Base-by-base conservation (phyloP, 2,113 vertebrate genomes). In the Salvelinus sp. region DNA sequence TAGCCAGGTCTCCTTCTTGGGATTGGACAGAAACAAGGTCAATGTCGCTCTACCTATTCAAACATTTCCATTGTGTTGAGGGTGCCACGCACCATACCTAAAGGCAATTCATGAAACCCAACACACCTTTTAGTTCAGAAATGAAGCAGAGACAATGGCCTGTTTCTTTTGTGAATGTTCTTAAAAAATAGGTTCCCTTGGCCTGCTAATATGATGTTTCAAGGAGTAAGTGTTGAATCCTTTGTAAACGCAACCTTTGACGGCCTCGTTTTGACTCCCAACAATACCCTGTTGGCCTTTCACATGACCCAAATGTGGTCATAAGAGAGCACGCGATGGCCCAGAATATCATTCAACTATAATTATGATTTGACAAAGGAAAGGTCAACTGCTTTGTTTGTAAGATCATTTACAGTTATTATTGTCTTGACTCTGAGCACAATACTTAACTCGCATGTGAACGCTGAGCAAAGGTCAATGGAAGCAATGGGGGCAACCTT, bases 21-120 rank as follows among this genome's bases (percentile, higher is more conserved):
- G 79, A 79, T 81, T 75, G 76, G 78, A 73, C 54, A 76, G 73
- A 85, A 89, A 83, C 54, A 86, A 83, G 86, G 84, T 87, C 84
- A 89, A 25, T 20, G 58, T 44, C 28, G 73, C 73, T 67, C 78
- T 65, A 70, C 68, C 47, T 68, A 69, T 74, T 76, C 66, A 78
- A 81, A 84, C 68, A 79, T 70, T 62, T 81, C 82, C 74, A 82
- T 84, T 81, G 78, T 82, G 73, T 71, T 78, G 67, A 57, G 25
- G 64, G 69, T 82, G 66, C 82, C 70, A 62, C 44, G 73, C 73
- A 72, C 72, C 18, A 72, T 44, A 58, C 66, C 60, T 70, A 69
- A 20, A 67, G 87, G 68, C 69, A 60, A 64, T 27, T 12, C 6
- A 25, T 82, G 77, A 84, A 87, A 86, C 66, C 50, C 25, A 67